Evolutionary conservation across 2,888 invertebrate genomes (phyloP), one percentile per base, ranked within the genome.

Genomic region (Stenotaenia linearis): DNA sequence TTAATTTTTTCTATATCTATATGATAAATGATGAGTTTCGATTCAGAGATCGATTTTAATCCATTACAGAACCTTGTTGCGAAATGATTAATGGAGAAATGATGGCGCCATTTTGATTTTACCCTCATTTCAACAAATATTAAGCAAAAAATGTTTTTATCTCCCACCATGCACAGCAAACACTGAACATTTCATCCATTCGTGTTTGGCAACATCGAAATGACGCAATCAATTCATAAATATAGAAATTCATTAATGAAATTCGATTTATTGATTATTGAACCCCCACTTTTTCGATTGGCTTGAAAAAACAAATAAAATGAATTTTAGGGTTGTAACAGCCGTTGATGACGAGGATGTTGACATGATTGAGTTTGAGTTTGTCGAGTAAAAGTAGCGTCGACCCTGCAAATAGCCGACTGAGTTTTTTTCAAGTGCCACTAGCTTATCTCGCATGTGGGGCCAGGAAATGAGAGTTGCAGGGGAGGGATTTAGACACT

Each of bases 401-500:
- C 69, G 69, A 69, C 69, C 69, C 69, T 69, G 69, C 12, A 69
- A 69, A 25, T 69, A 10, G 69, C 28, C 12, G 69, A 69, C 25
- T 25, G 69, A 69, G 69, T 69, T 69, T 69, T 18, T 50, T 69
- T 69, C 69, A 69, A 69, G 69, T 69, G 69, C 12, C 69, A 69
- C 69, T 15, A 23, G 69, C 69, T 69, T 69, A 69, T 69, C 69
- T 23, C 69, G 28, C 25, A 69, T 69, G 28, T 28, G 69, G 69
- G 25, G 28, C 69, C 69, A 69, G 69, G 69, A 69, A 69, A 69
- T 69, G 69, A 69, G 69, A 69, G 69, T 69, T 69, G 69, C 69
- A 28, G 69, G 69, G 69, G 69, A 69, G 69, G 69, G 69, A 69
- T 69, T 69, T 69, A 69, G 23, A 69, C 69, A 69, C 50, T 50